Conservation (phyloP, 2,797 vertebrate species). For the Poeciliopsis paucimaculata region DNA sequence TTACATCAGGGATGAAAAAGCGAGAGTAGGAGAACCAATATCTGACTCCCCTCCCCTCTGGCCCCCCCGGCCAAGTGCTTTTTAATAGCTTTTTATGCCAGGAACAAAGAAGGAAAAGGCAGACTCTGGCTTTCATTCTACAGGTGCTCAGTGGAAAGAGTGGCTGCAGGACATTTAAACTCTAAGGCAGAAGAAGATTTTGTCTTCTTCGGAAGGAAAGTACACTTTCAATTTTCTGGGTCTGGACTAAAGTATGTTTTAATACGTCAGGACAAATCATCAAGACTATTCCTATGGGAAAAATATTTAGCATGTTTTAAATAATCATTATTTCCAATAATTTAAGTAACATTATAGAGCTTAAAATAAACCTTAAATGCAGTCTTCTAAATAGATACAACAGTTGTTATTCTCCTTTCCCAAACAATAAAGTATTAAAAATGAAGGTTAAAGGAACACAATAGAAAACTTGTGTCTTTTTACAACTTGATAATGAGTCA, state of each 20-base stretch:
- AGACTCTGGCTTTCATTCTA: slow-evolving; percentile 38
- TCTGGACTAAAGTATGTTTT: background rate
- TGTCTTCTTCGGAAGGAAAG: slow-evolving; percentile 12
- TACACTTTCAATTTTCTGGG: background rate
- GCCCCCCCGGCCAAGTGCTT: slow-evolving; percentile 36
- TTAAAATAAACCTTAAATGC: background rate
- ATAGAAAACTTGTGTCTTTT: background rate
- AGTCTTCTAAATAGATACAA: background rate
- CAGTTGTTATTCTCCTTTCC: background rate
- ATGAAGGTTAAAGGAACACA: background rate
- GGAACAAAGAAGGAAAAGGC: slow-evolving; percentile 45
- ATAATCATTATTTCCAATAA: background rate
- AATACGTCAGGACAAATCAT: background rate
- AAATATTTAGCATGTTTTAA: background rate
- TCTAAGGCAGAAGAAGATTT: slow-evolving; percentile 4
- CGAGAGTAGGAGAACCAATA: background rate
- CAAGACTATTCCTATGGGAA: background rate
- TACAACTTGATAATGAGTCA: background rate
- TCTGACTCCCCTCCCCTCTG: no score
- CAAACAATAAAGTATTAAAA: background rate
- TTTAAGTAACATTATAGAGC: background rate
- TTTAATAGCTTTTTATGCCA: slow-evolving; percentile 73
- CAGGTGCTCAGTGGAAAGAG: slow-evolving; percentile 13
- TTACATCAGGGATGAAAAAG: slow-evolving; percentile 20
- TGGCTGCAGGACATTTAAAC: slow-evolving; percentile 9